Evolutionary conservation across 2,888 invertebrate genomes (phyloP), one percentile per base, ranked within the genome.

Genomic region (Blastobasis adustella): DNA sequence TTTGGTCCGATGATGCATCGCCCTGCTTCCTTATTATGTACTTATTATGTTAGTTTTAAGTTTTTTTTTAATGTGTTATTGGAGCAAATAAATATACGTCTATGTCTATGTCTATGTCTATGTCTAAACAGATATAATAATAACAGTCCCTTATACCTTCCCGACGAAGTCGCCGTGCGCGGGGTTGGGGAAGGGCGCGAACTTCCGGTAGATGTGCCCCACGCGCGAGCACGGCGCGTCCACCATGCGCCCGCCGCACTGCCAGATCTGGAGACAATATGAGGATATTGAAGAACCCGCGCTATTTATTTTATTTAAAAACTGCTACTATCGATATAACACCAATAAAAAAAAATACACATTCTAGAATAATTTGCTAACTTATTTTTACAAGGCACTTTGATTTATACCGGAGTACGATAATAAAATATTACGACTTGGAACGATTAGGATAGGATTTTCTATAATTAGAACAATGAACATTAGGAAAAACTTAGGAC

Each of bases 201-300:
- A 95, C 76, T 96, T 96, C 46, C 96, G 88, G 74, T 96, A 96
- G 63, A 96, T 93, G 75, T 98, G 98, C 0, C 97, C 98, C 9
- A 98, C 95, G 60, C 98, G 91, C 0, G 97, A 96, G 70, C 98
- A 98, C 2, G 98, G 96, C 9, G 96, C 95, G 85, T 98, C 98
- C 55, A 94, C 88, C 94, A 98, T 93, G 61, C 92, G 91, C 0
- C 98, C 98, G n/a, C 96, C 96, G 76, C 98, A 98, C 83, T 97
- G 97, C 98, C 98, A 98, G 50, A 98, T 93, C 91, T 87, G 59
- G 23, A 8, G 6, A 41, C 46, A 51, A 9, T 43, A 39, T 3
- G 23, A 23, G 23, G 23, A 23, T 23, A 23, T 23, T 23, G 23
- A 44, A 44, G 9, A 44, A 10, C 6, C 10, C 10, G 41, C 41